Percentiles rank a stretch among this genome's conserved stretches.
Evolutionary conservation across 2,888 invertebrate species (phyloP).

Genomic region (Pollenia labialis): DNA sequence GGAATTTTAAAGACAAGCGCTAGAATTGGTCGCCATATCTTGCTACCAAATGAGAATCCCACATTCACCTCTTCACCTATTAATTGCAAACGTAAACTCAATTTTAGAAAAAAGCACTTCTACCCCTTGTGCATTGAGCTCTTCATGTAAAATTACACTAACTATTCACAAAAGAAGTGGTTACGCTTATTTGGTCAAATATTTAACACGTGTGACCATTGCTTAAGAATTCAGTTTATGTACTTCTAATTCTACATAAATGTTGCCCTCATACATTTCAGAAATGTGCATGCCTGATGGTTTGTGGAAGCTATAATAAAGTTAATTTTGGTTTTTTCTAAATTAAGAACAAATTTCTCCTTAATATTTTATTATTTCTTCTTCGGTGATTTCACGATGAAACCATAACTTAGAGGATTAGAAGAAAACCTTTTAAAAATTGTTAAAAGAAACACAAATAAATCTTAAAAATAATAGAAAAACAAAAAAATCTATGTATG

Average conservation of each 20-base stretch:
- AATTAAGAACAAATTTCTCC: conserved; percentile 36
- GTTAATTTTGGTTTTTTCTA: conserved; percentile 53
- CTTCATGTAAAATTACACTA: too few relatives aligned
- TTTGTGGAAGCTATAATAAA: conserved; percentile 8
- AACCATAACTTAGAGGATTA: conserved; percentile 61
- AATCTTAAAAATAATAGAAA: conserved; percentile 43
- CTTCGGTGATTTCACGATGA: conserved; percentile 6
- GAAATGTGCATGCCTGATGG: neutral
- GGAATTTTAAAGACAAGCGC: too few relatives aligned
- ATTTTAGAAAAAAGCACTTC: too few relatives aligned
- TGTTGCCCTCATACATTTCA: neutral
- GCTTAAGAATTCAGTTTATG: conserved; percentile 23
- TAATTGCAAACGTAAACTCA: too few relatives aligned
- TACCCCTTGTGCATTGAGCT: too few relatives aligned
- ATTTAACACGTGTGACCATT: too few relatives aligned
- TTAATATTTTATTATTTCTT: neutral
- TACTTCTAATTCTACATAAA: neutral
- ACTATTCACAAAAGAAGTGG: too few relatives aligned
- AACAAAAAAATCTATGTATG: conserved; percentile 15
- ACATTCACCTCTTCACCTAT: too few relatives aligned
- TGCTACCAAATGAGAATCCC: too few relatives aligned
- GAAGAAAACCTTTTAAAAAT: conserved; percentile 40
- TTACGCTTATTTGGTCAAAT: too few relatives aligned
- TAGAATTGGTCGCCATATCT: too few relatives aligned
- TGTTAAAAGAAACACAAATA: conserved; percentile 35